phyloP scores from a whole-genome alignment of 2,113 vertebrate genomes.

The Heterocephalus glaber region DNA sequence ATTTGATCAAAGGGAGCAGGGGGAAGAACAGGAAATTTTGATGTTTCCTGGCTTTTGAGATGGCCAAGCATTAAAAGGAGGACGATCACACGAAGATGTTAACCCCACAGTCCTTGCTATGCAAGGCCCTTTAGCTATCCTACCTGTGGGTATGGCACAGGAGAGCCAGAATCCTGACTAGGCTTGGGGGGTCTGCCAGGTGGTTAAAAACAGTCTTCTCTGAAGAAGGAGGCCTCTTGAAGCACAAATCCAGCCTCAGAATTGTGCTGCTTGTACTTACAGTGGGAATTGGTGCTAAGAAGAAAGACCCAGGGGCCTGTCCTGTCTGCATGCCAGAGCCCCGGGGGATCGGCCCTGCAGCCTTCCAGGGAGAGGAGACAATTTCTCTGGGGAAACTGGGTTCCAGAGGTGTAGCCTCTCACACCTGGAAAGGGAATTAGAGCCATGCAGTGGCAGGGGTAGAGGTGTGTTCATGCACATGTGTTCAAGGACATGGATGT shows the following conservation, averaged over 20 bases:
- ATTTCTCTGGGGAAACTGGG: background rate
- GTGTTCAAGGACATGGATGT: background rate
- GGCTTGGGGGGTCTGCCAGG: background rate
- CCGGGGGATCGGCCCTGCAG: background rate
- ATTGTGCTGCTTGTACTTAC: background rate
- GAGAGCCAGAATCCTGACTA: background rate
- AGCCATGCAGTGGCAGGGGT: background rate
- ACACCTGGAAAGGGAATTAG: background rate
- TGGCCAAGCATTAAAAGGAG: background rate
- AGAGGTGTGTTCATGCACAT: background rate
- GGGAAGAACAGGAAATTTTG: background rate
- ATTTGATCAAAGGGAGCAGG: background rate
- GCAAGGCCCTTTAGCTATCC: background rate
- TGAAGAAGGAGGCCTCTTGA: background rate
- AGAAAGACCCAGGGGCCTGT: constrained; percentile 1
- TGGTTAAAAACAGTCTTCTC: background rate
- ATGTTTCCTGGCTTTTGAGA: background rate
- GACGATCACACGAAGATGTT: background rate
- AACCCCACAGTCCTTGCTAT: background rate
- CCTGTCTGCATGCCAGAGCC: background rate
- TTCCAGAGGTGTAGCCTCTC: background rate
- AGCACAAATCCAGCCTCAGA: background rate
- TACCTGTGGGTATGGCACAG: background rate
- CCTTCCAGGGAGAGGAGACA: constrained; percentile 4
- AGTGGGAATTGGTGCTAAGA: background rate